phyloP scores from a whole-genome alignment of 2,888 invertebrate species.

The Tiliacea aurago region DNA sequence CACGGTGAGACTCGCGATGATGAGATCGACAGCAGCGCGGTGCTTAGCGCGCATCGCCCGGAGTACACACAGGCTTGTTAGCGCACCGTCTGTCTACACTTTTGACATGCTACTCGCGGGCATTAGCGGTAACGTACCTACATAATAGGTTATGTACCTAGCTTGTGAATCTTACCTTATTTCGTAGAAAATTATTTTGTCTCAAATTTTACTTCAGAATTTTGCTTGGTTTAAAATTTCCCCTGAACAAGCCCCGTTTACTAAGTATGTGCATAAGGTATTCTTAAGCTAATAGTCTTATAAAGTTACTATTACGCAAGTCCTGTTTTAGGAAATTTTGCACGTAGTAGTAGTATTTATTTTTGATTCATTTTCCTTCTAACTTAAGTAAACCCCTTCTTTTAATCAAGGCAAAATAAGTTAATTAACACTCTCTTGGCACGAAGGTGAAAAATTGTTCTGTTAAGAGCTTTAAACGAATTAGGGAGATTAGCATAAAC shows the following conservation, averaged over 20 bases:
- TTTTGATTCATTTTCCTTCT: conserved; percentile 61
- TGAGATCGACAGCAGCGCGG: conserved; percentile 38
- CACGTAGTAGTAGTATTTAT: conserved; percentile 56
- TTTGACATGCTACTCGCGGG: conserved; percentile 20
- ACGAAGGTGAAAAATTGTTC: conserved; percentile 68
- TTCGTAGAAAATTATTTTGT: conserved; percentile 38
- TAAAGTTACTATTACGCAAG: conserved; percentile 19
- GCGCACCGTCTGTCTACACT: conserved; percentile 30
- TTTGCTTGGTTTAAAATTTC: conserved; percentile 32
- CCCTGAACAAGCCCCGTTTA: conserved; percentile 38
- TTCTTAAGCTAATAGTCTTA: conserved; percentile 32
- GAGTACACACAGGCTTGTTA: conserved; percentile 53
- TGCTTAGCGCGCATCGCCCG: conserved; percentile 44
- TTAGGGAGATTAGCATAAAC: conserved; percentile 58
- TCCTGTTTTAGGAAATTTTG: conserved; percentile 26
- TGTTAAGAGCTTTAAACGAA: conserved; percentile 62
- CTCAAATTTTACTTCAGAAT: conserved; percentile 35
- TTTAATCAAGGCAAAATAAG: conserved; percentile 65
- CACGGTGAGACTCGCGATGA: conserved; percentile 61
- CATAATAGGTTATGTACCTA: conserved; percentile 33
- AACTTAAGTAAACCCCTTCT: conserved; percentile 55
- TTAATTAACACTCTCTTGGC: conserved; percentile 65
- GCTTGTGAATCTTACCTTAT: conserved; percentile 38
- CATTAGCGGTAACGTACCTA: conserved; percentile 52
- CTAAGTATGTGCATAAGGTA: conserved; percentile 31